Conservation (phyloP, 2,797 vertebrate genomes). For the Chaetophractus vellerosus region DNA sequence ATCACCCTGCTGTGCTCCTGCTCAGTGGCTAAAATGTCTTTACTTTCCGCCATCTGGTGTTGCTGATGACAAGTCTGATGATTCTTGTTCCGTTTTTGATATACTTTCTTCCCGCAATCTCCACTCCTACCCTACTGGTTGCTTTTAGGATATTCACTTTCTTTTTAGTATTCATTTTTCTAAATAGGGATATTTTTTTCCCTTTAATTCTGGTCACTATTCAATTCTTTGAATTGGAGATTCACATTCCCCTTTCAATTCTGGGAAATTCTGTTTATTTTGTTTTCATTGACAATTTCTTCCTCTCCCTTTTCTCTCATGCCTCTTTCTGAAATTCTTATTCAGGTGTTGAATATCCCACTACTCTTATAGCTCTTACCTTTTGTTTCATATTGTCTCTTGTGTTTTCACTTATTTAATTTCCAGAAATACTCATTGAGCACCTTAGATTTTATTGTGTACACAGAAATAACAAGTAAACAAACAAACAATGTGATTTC, state of each 20-base stretch:
- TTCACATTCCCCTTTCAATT: background rate
- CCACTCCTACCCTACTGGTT: background rate
- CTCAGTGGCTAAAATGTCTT: background rate
- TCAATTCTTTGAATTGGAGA: background rate
- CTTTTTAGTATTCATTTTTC: background rate
- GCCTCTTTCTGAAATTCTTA: constrained; percentile 13
- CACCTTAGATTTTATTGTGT: background rate
- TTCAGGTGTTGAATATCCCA: background rate
- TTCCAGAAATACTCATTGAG: background rate
- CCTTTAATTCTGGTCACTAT: background rate
- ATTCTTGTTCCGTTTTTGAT: background rate
- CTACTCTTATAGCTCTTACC: background rate
- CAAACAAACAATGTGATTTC: background rate
- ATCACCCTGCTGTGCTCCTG: background rate
- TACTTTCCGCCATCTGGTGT: background rate
- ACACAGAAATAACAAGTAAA: background rate
- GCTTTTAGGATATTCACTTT: background rate
- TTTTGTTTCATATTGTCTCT: background rate
- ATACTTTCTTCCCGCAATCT: background rate
- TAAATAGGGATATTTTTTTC: background rate
- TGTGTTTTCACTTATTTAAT: background rate
- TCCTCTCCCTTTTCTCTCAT: background rate
- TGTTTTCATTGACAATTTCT: background rate
- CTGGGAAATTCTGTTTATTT: background rate
- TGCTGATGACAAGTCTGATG: background rate